Evolutionary conservation across 2,888 invertebrate species (phyloP), one percentile per base, ranked within the genome.

Genomic region (Pterostichus madidus): DNA sequence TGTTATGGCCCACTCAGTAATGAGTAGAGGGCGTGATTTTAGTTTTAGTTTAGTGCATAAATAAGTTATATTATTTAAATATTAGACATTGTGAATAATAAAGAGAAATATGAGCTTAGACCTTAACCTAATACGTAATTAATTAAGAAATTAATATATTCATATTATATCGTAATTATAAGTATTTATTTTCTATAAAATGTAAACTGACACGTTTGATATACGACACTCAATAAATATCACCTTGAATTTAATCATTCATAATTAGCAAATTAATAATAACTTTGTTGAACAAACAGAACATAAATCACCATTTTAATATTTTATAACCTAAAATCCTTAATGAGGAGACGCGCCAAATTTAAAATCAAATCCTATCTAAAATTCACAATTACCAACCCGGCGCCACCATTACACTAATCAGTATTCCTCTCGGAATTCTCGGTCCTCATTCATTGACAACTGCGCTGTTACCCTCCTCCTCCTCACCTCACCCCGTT

Each of bases 361-460:
- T 71, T 71, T 71, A 71, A 71, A 71, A 71, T 71, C 64, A 68
- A 68, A 68, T 68, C 64, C 35, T 39, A 68, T 68, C 64, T 68
- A 68, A 68, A 68, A 68, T 68, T 68, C 68, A 71, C 46, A 71
- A 71, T 71, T 71, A 71, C 68, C 44, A 17, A n/a, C 44, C 68
- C 68, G 39, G 11, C 64, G 31, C 24, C 15, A 17, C 24, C 59
- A 59, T 59, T 59, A 59, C 11, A 64, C 39, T 71, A 71, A 71
- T 71, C 68, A 71, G 68, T 71, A 71, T 71, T 71, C 68, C 15
- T 71, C 52, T 17, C 6, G 68, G 68, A 71, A 56, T 56, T 56
- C 39, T 56, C 39, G 7, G 39, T 39, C 39, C 56, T 56, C 56
- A 56, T 56, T 56, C 56, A 56, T 56, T 56, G 56, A n/a, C 52